Percentiles rank a stretch among this genome's conserved stretches.
Conservation (phyloP, 2,888 invertebrate species). For the Microchrysa polita region DNA sequence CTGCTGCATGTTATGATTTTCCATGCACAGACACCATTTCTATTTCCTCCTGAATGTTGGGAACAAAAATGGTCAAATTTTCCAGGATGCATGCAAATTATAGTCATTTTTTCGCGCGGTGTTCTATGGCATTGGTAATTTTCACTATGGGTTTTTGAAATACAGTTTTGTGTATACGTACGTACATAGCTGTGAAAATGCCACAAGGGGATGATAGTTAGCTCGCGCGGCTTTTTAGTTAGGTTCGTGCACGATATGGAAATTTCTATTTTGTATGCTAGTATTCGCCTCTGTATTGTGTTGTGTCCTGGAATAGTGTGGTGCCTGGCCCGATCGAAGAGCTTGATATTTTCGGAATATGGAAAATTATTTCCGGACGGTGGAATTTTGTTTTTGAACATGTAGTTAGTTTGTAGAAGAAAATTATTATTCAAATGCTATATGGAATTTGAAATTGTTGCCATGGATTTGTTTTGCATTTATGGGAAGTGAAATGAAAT, state of each 20-base stretch:
- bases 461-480: not conserved
- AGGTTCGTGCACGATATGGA: constrained; percentile 1
- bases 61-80: not conserved
- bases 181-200: no score
- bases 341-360: no score
- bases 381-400: no score
- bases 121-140: not conserved
- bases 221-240: not conserved
- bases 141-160: constrained; percentile 1
- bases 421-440: no score
- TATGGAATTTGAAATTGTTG: constrained; percentile 1
- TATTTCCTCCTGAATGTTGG: not conserved
- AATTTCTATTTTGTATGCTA: not conserved
- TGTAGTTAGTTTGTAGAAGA: no score
- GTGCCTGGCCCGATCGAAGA: no score
- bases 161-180: not conserved
- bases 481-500: not conserved
- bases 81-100: constrained; percentile 11
- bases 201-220: not conserved
- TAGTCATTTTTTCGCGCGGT: not conserved
- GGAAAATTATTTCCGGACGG: no score
- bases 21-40: no score
- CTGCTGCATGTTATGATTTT: no score
- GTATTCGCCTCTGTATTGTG: no score
- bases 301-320: no score